Conservation (phyloP, 2,888 invertebrate genomes). For the Acleris literana region DNA sequence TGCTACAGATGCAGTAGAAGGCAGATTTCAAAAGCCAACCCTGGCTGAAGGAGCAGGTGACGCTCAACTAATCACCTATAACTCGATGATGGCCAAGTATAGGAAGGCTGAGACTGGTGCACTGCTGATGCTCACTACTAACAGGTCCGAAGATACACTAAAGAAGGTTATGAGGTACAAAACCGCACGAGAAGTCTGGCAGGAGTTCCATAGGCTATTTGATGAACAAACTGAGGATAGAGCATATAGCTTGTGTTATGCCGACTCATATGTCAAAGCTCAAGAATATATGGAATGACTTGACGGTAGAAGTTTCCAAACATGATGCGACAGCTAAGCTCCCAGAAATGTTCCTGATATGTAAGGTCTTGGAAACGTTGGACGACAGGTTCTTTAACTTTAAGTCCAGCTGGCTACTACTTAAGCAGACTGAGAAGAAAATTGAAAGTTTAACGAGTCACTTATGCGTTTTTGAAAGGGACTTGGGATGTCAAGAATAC, state of each 20-base stretch:
- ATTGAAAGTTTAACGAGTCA: too few relatives aligned
- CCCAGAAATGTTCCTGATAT: background rate
- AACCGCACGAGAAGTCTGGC: constrained; percentile 1
- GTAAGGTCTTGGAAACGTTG: constrained; percentile 4
- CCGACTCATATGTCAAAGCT: background rate
- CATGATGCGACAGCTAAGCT: constrained; percentile 2
- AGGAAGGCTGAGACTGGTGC: too few relatives aligned
- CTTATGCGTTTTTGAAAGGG: too few relatives aligned
- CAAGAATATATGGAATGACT: background rate
- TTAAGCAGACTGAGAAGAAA: background rate
- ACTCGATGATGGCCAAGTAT: too few relatives aligned
- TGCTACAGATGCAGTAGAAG: too few relatives aligned
- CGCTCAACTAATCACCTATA: too few relatives aligned
- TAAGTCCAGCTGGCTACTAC: background rate
- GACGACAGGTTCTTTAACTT: constrained; percentile 2
- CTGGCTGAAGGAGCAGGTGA: too few relatives aligned
- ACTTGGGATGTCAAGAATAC: too few relatives aligned
- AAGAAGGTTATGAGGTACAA: background rate
- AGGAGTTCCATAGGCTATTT: background rate
- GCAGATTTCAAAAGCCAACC: too few relatives aligned
- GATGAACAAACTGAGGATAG: background rate
- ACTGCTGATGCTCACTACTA: too few relatives aligned
- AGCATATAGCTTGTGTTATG: background rate
- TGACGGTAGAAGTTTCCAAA: background rate
- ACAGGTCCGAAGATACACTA: background rate